Conservation (phyloP, 2,888 invertebrate genomes). For the Luperina nickerlii region DNA sequence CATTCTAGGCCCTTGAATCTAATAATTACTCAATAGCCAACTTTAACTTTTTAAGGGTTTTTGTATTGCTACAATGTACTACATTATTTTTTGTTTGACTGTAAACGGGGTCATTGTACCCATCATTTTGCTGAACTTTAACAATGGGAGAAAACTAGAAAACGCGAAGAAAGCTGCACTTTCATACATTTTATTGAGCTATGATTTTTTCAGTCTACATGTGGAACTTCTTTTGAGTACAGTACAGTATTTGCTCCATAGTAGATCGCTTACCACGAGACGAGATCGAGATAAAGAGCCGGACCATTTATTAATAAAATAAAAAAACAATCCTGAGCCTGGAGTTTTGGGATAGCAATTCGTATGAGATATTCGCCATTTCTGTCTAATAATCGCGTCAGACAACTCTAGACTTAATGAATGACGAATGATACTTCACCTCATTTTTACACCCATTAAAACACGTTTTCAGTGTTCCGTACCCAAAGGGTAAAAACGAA, state of each 20-base stretch:
- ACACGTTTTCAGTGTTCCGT: too few species aligned
- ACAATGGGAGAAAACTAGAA: not conserved
- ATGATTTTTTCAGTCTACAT: not conserved
- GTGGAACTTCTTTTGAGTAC: not conserved
- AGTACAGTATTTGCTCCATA: not conserved
- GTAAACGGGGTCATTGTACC: not conserved
- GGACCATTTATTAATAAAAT: not conserved
- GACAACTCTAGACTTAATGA: not conserved
- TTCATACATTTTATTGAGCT: not conserved
- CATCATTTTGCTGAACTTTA: not conserved
- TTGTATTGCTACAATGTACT: not conserved
- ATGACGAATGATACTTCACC: not conserved
- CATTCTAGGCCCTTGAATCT: not conserved
- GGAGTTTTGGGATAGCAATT: not conserved
- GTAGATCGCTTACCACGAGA: not conserved
- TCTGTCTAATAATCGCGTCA: not conserved
- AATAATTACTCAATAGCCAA: not conserved
- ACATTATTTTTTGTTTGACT: not conserved
- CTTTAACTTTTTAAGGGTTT: not conserved
- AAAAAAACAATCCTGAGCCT: not conserved
- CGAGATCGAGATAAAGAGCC: not conserved
- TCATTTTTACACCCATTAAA: not conserved
- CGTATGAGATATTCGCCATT: not conserved
- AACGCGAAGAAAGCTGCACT: not conserved
- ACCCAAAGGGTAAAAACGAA: too few species aligned